Conservation (phyloP, 2,797 vertebrate species). For the Bradypodion ventrale region DNA sequence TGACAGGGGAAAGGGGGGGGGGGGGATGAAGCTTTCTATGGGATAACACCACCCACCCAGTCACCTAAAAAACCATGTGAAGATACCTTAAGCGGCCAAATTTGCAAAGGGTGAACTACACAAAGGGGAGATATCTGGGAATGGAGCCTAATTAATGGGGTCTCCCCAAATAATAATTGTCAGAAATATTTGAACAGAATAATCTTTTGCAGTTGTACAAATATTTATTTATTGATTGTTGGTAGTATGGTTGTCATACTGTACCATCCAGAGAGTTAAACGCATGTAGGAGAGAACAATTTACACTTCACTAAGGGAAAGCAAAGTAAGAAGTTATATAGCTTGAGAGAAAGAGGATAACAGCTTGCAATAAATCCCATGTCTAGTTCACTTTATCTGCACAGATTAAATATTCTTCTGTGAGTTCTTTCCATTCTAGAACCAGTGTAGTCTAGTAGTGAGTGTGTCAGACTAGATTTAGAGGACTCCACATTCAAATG, state of each 20-base stretch:
- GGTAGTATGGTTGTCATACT: constrained; percentile 1
- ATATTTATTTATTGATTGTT: constrained; percentile 22
- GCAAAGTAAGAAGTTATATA: not conserved
- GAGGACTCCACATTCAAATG: not conserved
- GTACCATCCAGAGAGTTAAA: not conserved
- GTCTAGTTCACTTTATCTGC: not conserved
- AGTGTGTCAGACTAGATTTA: not conserved
- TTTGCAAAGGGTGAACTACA: constrained; percentile 4
- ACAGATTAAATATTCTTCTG: not conserved
- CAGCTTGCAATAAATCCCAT: not conserved
- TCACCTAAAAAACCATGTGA: not conserved
- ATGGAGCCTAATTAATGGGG: constrained; percentile 5
- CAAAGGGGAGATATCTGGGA: constrained; percentile 4
- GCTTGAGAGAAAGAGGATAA: not conserved
- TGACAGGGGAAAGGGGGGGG: too few species aligned
- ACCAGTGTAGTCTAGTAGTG: not conserved
- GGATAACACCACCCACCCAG: not conserved
- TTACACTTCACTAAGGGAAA: not conserved
- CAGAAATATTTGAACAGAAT: constrained; percentile 18
- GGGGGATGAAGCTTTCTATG: not conserved
- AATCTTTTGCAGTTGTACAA: not conserved
- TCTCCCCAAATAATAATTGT: constrained; percentile 11
- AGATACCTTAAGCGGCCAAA: constrained; percentile 24
- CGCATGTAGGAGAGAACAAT: not conserved
- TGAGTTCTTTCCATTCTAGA: not conserved